Conservation (phyloP, 1,140 invertebrate species). For the Sinella curviseta region DNA sequence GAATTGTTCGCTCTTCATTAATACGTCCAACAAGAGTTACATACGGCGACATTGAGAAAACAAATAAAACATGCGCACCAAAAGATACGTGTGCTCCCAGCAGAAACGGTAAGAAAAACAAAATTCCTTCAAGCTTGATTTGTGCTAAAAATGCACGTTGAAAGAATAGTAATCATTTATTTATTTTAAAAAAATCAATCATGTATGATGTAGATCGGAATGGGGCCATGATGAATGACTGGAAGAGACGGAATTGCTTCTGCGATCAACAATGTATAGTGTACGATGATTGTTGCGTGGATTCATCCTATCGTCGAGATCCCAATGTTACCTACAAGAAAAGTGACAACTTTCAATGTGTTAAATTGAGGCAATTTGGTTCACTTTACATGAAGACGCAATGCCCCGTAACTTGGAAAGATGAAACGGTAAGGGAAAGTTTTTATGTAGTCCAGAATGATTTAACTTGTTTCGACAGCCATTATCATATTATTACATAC, state of each 20-base stretch:
- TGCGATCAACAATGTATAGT: conserved; percentile 58
- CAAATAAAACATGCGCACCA: conserved; percentile 47
- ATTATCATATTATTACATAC: too few relatives aligned
- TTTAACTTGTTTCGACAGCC: too few relatives aligned
- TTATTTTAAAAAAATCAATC: neutral
- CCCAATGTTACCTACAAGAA: conserved; percentile 48
- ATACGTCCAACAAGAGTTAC: conserved; percentile 45
- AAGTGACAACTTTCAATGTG: conserved; percentile 54
- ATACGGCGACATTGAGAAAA: conserved; percentile 47
- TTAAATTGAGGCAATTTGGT: conserved; percentile 54
- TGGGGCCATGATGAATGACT: conserved; percentile 51
- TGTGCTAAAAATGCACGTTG: neutral
- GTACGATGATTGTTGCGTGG: conserved; percentile 61
- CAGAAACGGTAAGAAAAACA: conserved; percentile 28
- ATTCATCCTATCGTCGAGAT: conserved; percentile 52
- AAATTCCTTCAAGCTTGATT: neutral
- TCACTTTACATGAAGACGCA: conserved; percentile 58
- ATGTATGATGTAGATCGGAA: conserved; percentile 37
- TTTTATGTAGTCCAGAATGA: too few relatives aligned
- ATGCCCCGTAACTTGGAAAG: conserved; percentile 56
- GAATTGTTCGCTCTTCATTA: conserved; percentile 39
- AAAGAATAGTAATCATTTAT: too few relatives aligned
- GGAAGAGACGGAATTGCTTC: conserved; percentile 58
- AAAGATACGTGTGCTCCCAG: conserved; percentile 48
- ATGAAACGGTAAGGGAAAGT: conserved; percentile 47